Base-by-base conservation (phyloP, 2,113 vertebrate genomes). In the Psephotus haematonotus region DNA sequence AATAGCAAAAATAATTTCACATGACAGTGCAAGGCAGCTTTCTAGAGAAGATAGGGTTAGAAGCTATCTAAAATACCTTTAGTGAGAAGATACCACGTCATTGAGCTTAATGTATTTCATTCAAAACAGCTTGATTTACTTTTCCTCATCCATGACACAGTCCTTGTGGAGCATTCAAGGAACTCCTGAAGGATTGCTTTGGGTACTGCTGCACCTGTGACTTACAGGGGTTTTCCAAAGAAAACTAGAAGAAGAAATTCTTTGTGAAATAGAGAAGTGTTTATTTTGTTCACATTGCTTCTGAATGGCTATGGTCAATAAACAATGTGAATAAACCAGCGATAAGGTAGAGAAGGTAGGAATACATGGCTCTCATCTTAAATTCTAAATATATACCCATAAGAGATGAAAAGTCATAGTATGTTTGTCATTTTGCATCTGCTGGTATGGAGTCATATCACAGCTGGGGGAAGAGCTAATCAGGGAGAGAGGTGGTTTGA, bases 161-260 rank as follows among this genome's bases (percentile, higher is more conserved):
- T 27, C 78, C 28, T 65, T 41, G 25, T 27, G 14, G 41, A 87
- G 46, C 3, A 17, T 49, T 53, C 35, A 59, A 7, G 6, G 53
- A 77, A 44, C 5, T 83, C 33, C 60, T 47, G 62, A 72, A 79
- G 39, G 31, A 53, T 23, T 81, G 25, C 27, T 80, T 27, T 52
- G 44, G 27, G 6, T 50, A 13, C 4, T 43, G 22, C 33, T 82
- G 19, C 0, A 0, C 13, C 41, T 2, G 0, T 8, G 39, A 33
- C 17, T 88, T 65, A 46, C 12, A 49, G 20, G 11, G 13, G 2
- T 1, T 55, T 80, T 76, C 43, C 37, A 12, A n/a, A 82, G 23
- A 50, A 76, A 88, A 52, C 13, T 11, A 23, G 22, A 68, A 49
- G 20, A 82, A 49, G 4, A 13, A 41, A 25, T 52, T 6, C 6